Evolutionary conservation across 1,140 invertebrate species (phyloP).

Genomic region (Papilio helenus): DNA sequence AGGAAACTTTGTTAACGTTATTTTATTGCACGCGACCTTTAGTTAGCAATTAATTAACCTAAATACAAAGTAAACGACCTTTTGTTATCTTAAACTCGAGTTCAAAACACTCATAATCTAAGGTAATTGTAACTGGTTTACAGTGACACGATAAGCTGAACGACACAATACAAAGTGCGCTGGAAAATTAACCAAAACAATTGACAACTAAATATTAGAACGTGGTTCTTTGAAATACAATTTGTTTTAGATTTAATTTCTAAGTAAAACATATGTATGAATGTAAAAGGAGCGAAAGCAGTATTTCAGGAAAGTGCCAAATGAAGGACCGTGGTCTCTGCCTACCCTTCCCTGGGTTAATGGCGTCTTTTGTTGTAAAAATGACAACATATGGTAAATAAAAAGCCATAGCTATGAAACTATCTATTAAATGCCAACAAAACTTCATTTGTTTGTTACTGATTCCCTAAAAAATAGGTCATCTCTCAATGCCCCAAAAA

Average conservation of each 20-base stretch:
- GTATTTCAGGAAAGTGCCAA: no score
- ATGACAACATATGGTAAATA: no score
- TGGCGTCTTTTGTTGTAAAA: no score
- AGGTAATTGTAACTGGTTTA: slow-evolving; percentile 10
- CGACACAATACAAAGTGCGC: not conserved
- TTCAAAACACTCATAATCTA: slow-evolving; percentile 32
- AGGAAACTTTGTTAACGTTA: not conserved
- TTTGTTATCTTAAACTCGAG: slow-evolving; percentile 27
- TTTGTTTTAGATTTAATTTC: no score
- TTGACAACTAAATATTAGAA: not conserved
- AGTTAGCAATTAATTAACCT: slow-evolving; percentile 32
- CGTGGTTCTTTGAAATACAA: no score
- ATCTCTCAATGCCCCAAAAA: not conserved
- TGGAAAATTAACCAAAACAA: slow-evolving; percentile 7
- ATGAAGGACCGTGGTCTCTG: no score
- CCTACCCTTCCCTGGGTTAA: no score
- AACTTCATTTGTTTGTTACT: not conserved
- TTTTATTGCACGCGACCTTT: not conserved
- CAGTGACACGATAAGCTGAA: slow-evolving; percentile 14
- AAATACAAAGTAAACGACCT: slow-evolving; percentile 27
- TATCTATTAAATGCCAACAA: not conserved
- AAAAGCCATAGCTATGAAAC: not conserved
- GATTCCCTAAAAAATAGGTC: not conserved
- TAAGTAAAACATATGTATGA: no score
- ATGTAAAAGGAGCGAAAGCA: no score